phyloP scores from a whole-genome alignment of 2,797 vertebrate species.

The Chiroxiphia lanceolata region DNA sequence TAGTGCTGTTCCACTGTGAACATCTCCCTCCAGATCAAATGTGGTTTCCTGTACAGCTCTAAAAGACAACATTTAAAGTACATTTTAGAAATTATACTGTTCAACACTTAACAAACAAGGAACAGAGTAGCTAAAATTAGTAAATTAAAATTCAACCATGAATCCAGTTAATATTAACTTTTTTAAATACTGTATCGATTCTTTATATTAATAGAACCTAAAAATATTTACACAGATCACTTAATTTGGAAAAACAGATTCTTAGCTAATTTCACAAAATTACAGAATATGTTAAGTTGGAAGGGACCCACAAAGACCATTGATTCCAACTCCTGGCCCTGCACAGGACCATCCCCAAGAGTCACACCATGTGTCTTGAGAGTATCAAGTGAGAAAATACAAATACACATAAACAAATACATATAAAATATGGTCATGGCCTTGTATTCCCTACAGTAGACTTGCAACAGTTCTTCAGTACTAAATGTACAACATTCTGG shows the following conservation, averaged over 20 bases:
- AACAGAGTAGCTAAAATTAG: neutral
- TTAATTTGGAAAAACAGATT: neutral
- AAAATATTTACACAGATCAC: neutral
- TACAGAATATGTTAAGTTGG: neutral
- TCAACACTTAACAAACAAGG: neutral
- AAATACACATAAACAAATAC: neutral
- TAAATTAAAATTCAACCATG: neutral
- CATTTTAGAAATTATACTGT: neutral
- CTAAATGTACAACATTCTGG: neutral
- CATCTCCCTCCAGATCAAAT: conserved; percentile 93
- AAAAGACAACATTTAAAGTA: conserved; percentile 1
- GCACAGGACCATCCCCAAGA: neutral
- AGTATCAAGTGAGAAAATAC: neutral
- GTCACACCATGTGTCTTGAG: neutral
- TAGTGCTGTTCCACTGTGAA: conserved; percentile 86
- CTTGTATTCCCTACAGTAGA: neutral
- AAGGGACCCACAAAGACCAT: neutral
- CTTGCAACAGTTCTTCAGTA: neutral
- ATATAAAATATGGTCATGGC: neutral
- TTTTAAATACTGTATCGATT: neutral
- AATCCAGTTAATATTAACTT: neutral
- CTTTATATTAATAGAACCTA: neutral
- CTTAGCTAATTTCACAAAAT: neutral
- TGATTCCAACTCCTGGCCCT: neutral
- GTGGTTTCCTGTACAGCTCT: conserved; percentile 92